Evolutionary conservation across 2,797 vertebrate species (phyloP), one percentile per base, ranked within the genome.

Genomic region (Eospalax fontanierii): DNA sequence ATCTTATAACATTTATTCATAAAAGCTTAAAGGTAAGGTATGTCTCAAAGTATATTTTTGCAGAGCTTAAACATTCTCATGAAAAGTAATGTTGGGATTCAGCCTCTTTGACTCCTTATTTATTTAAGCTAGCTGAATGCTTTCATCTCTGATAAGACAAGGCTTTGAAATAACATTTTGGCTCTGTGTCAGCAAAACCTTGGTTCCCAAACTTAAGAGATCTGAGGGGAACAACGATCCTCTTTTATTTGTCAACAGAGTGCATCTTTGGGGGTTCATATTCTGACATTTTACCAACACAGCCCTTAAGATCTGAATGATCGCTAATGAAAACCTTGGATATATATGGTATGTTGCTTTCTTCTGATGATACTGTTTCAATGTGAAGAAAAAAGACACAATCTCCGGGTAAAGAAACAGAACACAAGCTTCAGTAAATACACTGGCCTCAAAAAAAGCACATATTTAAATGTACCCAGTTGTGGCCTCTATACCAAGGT

Each of bases 131-230:
- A 38, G 57, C 6, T 54, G 22, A 80, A 66, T 54, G 21, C 65
- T 88, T 83, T 86, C 43, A 65, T 59, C 81, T 78, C 76, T 83
- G 86, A 66, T 40, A 59, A 87, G 33, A 75, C 0, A 22, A 63
- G 5, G 30, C 79, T 74, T 57, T 74, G 83, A 91, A 89, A 66
- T 50, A 57, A 81, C 63, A 14, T 78, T 79, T 76, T 76, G 38
- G 26, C 65, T 94, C 35, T 33, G 18, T n/a, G 66, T 7, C 73
- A 61, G 63, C 76, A 63, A 87, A 89, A 66, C 65, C 86, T 95
- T n/a, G 4, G 79, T 76, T 92, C 92, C 70, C 40, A 85, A 87
- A 93, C 40, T 40, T 61, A 54, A n/a, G 38, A 24, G n/a, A 57
- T 24, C n/a, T 1, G 24, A 57, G 21, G 30, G 28, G 26, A 33